Conservation (phyloP, 2,113 vertebrate genomes). For the Calidris pugnax region DNA sequence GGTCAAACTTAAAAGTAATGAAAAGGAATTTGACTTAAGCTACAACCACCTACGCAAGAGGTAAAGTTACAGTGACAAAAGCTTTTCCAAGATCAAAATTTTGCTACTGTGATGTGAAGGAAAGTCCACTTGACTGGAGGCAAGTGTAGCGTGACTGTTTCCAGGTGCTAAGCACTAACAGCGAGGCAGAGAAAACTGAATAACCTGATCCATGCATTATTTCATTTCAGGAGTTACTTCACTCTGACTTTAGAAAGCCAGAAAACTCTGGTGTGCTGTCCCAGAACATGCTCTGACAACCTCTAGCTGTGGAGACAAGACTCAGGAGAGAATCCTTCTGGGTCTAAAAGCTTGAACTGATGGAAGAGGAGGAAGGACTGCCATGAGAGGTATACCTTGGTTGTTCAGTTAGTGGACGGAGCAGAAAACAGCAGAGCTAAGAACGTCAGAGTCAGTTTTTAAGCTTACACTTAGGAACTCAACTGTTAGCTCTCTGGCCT, state of each 20-base stretch:
- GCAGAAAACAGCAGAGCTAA: neutral
- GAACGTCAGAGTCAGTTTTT: neutral
- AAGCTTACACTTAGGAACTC: neutral
- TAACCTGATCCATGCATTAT: neutral
- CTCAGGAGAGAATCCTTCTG: neutral
- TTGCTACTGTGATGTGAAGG: neutral
- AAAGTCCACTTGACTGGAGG: neutral
- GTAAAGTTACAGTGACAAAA: neutral
- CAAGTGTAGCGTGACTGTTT: neutral
- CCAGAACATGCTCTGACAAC: neutral
- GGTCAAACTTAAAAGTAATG: neutral
- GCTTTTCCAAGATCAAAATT: neutral
- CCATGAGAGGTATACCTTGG: fast-evolving
- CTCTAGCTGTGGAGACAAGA: neutral
- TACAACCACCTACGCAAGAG: neutral
- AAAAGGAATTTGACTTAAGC: neutral
- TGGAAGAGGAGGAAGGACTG: neutral
- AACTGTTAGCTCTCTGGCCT: neutral
- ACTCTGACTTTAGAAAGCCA: neutral
- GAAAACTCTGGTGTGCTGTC: neutral
- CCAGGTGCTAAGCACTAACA: neutral
- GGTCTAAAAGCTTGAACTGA: neutral
- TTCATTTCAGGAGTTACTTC: neutral
- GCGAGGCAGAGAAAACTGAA: neutral
- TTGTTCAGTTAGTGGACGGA: neutral